These are phyloP conservation scores for Hemicrepidius hirtus DNA, from an alignment of 2,888 invertebrate species.

Conservation along the genomic window DNA sequence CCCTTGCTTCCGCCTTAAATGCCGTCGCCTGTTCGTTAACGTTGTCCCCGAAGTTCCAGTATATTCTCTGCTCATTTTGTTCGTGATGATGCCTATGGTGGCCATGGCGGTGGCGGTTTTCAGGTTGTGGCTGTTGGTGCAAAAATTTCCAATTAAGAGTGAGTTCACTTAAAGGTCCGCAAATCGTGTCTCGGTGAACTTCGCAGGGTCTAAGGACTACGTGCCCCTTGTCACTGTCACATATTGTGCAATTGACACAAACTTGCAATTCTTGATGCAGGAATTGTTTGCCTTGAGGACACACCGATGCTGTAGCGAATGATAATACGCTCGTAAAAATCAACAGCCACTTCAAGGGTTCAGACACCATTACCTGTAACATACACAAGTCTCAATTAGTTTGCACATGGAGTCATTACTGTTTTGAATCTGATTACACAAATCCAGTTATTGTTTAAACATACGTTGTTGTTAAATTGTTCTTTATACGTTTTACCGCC, in stretches of 20 bases:
- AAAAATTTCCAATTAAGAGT: slow-evolving; percentile 54
- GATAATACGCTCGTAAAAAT: slow-evolving; percentile 53
- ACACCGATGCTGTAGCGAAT: slow-evolving; percentile 63
- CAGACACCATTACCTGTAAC: slow-evolving; percentile 69
- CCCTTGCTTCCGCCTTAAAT: slow-evolving; percentile 72
- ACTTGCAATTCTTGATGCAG: slow-evolving; percentile 79
- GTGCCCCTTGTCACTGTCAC: slow-evolving; percentile 73
- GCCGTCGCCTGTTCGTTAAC: slow-evolving; percentile 68
- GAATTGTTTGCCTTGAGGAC: slow-evolving; percentile 77
- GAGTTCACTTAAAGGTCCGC: slow-evolving; percentile 81
- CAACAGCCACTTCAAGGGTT: slow-evolving; percentile 60
- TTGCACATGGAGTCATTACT: too few species aligned
- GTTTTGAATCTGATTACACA: too few species aligned
- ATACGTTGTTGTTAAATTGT: too few species aligned
- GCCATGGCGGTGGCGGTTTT: slow-evolving; percentile 59
- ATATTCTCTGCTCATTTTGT: slow-evolving; percentile 48
- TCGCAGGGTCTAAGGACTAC: slow-evolving; percentile 84
- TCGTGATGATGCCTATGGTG: slow-evolving; percentile 60
- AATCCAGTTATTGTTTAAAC: too few species aligned
- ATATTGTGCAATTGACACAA: slow-evolving; percentile 83
- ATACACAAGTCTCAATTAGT: slow-evolving; percentile 4
- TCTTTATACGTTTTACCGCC: too few species aligned
- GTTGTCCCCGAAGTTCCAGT: slow-evolving; percentile 38
- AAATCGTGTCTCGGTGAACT: slow-evolving; percentile 83
- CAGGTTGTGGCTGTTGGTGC: slow-evolving; percentile 38